Evolutionary conservation across 2,888 invertebrate genomes (phyloP).

Genomic region (Lypha dubia): DNA sequence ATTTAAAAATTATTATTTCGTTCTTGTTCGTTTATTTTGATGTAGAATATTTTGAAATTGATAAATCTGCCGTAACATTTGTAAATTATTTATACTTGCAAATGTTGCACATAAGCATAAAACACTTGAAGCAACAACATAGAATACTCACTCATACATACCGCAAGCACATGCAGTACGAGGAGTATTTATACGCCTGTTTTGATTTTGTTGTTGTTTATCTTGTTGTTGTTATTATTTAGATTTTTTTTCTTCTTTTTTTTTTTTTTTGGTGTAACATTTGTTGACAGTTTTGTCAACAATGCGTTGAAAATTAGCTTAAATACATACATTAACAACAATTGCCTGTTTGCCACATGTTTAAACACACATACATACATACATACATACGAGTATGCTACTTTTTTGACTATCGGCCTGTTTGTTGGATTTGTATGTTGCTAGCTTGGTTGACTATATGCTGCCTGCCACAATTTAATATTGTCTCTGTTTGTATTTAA

Average conservation of each 20-base stretch:
- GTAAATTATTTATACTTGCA: conserved; percentile 65
- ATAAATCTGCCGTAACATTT: conserved; percentile 70
- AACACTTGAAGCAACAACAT: conserved; percentile 41
- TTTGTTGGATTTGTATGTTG: conserved; percentile 38
- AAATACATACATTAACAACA: conserved; percentile 75
- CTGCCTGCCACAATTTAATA: conserved; percentile 48
- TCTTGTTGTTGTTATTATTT: neutral
- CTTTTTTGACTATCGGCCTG: conserved; percentile 24
- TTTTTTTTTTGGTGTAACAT: conserved; percentile 46
- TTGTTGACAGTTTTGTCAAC: conserved; percentile 84
- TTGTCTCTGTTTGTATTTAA: conserved; percentile 37
- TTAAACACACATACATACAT: neutral
- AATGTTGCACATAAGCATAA: conserved; percentile 49
- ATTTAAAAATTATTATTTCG: conserved; percentile 47
- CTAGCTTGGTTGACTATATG: conserved; percentile 46
- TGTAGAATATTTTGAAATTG: conserved; percentile 63
- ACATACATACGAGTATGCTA: neutral
- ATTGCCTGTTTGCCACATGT: conserved; percentile 61
- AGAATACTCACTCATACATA: conserved; percentile 11
- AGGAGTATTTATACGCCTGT: conserved; percentile 23
- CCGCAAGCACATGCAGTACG: neutral
- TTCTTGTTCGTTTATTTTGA: conserved; percentile 52
- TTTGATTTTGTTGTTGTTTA: neutral
- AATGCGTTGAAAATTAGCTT: conserved; percentile 83
- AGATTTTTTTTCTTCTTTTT: conserved; percentile 21